Percentiles rank a stretch among this genome's conserved stretches.
These are phyloP conservation scores for Coenonympha glycerion DNA, from an alignment of 2,888 invertebrate species.

Conservation along the genomic window DNA sequence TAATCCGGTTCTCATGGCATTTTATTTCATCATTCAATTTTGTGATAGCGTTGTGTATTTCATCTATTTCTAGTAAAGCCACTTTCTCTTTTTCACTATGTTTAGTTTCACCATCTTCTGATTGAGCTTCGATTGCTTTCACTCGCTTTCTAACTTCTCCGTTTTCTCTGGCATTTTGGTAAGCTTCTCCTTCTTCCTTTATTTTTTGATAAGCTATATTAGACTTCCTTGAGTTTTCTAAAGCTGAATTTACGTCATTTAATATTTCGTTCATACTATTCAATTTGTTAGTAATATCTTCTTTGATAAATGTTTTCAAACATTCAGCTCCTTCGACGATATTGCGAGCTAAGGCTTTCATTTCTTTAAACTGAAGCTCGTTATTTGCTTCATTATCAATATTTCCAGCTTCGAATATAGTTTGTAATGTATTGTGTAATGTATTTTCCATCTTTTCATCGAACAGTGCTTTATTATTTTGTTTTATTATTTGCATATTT, in stretches of 20 bases:
- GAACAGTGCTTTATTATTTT: slow-evolving; percentile 31
- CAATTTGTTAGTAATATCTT: slow-evolving; percentile 68
- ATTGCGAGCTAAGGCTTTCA: slow-evolving; percentile 58
- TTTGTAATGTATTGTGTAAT: slow-evolving; percentile 47
- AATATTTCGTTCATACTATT: slow-evolving; percentile 68
- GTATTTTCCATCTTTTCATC: slow-evolving; percentile 53
- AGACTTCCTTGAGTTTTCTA: slow-evolving; percentile 62
- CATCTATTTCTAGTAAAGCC: slow-evolving; percentile 52
- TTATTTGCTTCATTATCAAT: slow-evolving; percentile 47
- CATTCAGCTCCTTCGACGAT: slow-evolving; percentile 67
- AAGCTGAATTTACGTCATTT: slow-evolving; percentile 62
- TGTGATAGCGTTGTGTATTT: slow-evolving; percentile 56
- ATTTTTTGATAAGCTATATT: slow-evolving; percentile 57
- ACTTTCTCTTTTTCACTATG: slow-evolving; percentile 30
- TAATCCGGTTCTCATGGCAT: slow-evolving; percentile 57
- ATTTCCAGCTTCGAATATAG: slow-evolving; percentile 45
- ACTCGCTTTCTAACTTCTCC: slow-evolving; percentile 34
- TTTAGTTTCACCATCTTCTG: slow-evolving; percentile 6
- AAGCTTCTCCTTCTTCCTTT: slow-evolving; percentile 43
- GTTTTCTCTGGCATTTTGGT: slow-evolving; percentile 26
- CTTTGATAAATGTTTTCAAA: slow-evolving; percentile 58
- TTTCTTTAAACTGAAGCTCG: slow-evolving; percentile 57
- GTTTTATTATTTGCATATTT: not conserved
- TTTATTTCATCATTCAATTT: slow-evolving; percentile 56
- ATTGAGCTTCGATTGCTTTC: slow-evolving; percentile 7